Evolutionary conservation across 2,113 vertebrate genomes (phyloP), one percentile per base, ranked within the genome.

Genomic region (Amblyornis subalaris): DNA sequence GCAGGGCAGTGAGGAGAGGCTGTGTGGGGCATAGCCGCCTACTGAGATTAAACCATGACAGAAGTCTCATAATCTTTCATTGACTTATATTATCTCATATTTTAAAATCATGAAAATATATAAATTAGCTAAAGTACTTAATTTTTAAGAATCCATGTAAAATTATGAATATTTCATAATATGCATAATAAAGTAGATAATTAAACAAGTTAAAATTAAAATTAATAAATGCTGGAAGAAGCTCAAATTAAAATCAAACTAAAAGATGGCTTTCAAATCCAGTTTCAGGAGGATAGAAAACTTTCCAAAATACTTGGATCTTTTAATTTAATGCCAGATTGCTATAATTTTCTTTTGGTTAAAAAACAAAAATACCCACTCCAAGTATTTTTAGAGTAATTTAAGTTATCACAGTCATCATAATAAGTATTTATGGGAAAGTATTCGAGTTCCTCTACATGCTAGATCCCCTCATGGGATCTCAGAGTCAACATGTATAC

Each of bases 1-100:
- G 2, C 1, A 0, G 6, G 14, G 16, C 5, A 65, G 10, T 7
- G 13, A 69, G 18, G 1, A 86, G 40, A 15, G 33, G 22, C 15
- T 78, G 31, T 25, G 24, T 18, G 28, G 16, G 24, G 6, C 22
- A 26, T 1, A 33, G 19, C 8, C 45, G 28, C 16, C 17, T 42
- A 1, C n/a, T 19, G 20, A 50, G 23, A 4, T 28, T 88, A 62
- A 90, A 48, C 7, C 11, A 20, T 14, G 35, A 33, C 13, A 73
- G n/a, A 64, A 38, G 2, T n/a, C 10, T 72, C 31, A 55, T 38
- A 25, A 12, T 45, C n/a, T 58, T 88, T 77, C 5, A 20, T 47
- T 60, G 51, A 31, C 10, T 42, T 50, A 44, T 8, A 48, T 53
- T 51, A 36, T 20, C n/a, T 45, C 14, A 21, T 9, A 62, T 72